A percentile compares a stretch with the other conserved stretches of the same genome.
Conservation (phyloP, 2,113 vertebrate genomes). For the Brachypteracias leptosomus region DNA sequence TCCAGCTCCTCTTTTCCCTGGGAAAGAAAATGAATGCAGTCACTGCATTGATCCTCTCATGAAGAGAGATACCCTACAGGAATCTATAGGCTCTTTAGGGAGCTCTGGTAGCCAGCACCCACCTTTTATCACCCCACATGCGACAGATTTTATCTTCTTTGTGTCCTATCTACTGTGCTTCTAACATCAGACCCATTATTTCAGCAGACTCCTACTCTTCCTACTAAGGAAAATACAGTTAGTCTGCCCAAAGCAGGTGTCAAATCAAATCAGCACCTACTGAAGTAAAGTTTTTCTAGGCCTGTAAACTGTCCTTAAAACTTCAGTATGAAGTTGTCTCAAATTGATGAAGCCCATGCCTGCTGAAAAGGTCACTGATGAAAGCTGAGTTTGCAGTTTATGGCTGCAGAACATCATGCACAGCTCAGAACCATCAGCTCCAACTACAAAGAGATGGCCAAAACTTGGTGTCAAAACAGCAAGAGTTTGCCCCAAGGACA, state of each 20-base stretch:
- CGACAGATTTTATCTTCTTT: neutral
- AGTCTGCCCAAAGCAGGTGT: neutral
- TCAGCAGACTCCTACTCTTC: neutral
- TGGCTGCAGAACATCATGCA: neutral
- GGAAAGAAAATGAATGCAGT: neutral
- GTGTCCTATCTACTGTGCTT: neutral
- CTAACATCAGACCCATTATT: neutral
- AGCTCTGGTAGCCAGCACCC: neutral
- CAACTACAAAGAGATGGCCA: neutral
- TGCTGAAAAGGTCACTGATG: neutral
- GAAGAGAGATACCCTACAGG: neutral
- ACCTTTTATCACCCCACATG: neutral
- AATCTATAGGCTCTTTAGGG: neutral
- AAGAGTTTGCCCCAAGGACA: neutral
- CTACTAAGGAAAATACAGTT: neutral
- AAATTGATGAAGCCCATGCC: neutral
- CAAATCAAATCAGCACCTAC: neutral
- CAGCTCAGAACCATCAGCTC: neutral
- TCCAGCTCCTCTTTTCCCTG: slow-evolving; percentile 77
- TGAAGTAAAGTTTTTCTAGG: neutral
- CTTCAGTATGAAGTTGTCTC: neutral
- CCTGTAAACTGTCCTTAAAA: neutral
- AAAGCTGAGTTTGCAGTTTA: neutral
- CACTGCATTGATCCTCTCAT: neutral
- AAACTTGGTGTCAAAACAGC: too few species aligned